phyloP scores from a whole-genome alignment of 1,140 invertebrate species.

The Panagrolaimus sp. region DNA sequence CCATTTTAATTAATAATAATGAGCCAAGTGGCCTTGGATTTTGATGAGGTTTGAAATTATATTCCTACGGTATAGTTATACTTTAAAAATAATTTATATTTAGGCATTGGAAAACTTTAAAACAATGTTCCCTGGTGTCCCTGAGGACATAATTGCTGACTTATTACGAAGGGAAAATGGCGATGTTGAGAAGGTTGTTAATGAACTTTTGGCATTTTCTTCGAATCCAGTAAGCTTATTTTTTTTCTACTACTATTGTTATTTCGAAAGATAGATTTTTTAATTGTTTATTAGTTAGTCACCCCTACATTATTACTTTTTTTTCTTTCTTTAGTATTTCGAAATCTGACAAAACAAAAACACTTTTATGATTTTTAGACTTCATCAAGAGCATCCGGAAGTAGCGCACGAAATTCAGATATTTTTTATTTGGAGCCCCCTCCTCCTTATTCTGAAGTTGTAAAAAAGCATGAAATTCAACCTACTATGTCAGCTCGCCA shows the following conservation, averaged over 20 bases:
- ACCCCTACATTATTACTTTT: not conserved
- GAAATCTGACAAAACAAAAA: conserved; percentile 4
- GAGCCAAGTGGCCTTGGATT: too few species aligned
- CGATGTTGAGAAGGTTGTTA: conserved; percentile 34
- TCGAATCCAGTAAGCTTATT: not conserved
- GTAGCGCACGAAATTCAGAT: not conserved
- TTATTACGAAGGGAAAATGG: conserved; percentile 35
- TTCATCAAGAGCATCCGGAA: not conserved
- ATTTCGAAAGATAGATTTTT: conserved; percentile 6
- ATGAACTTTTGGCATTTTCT: conserved; percentile 31
- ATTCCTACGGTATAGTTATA: too few species aligned
- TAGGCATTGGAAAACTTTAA: conserved; percentile 45
- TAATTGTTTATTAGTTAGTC: not conserved
- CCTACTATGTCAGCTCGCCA: not conserved
- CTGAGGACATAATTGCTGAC: conserved; percentile 29
- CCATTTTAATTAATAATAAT: too few species aligned
- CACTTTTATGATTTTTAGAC: not conserved
- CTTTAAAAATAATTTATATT: conserved; percentile 16
- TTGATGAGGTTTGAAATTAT: too few species aligned
- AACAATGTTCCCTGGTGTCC: conserved; percentile 39
- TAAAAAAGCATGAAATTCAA: not conserved
- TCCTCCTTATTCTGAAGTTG: not conserved
- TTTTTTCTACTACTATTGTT: not conserved
- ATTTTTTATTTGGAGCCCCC: conserved; percentile 3
- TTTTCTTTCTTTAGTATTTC: not conserved